Percentiles rank a stretch among this genome's conserved stretches.
Conservation (phyloP, 2,888 invertebrate genomes). For the Euclidia mi region DNA sequence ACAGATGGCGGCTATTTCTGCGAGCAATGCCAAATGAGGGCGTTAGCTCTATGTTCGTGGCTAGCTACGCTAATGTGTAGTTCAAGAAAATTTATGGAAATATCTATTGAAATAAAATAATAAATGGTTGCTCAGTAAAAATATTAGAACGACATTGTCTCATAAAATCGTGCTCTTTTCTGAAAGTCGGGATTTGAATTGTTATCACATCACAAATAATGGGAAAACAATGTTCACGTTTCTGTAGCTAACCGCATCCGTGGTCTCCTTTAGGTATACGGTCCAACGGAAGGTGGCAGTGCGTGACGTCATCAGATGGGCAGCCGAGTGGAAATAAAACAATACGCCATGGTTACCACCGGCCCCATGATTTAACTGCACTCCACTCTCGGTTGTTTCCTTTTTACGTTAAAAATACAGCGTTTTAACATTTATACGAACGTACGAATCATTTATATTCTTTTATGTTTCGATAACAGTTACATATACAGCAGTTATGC, state of each 20-base stretch:
- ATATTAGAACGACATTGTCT: background rate
- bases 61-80: constrained; percentile 38
- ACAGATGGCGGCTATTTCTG: constrained; percentile 57
- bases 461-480: constrained; percentile 18
- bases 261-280: constrained; percentile 64
- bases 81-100: constrained; percentile 10
- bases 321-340: constrained; percentile 82
- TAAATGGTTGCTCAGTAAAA: background rate
- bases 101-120: background rate
- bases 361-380: constrained; percentile 65
- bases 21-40: constrained; percentile 63
- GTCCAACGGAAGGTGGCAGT: constrained; percentile 75
- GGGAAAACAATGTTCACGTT: constrained; percentile 26
- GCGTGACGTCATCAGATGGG: constrained; percentile 84
- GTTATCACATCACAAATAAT: constrained; percentile 19
- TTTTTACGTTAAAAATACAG: constrained; percentile 28
- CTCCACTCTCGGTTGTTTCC: constrained; percentile 47
- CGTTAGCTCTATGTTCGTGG: constrained; percentile 57
- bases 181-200: constrained; percentile 23
- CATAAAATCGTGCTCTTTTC: background rate
- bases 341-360: constrained; percentile 64
- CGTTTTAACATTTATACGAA: constrained; percentile 23
- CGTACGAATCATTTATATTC: constrained; percentile 15
- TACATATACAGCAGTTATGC: constrained; percentile 24
- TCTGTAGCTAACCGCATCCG: constrained; percentile 50